phyloP scores from a whole-genome alignment of 1,140 invertebrate genomes.

The Bombus soroeensis region DNA sequence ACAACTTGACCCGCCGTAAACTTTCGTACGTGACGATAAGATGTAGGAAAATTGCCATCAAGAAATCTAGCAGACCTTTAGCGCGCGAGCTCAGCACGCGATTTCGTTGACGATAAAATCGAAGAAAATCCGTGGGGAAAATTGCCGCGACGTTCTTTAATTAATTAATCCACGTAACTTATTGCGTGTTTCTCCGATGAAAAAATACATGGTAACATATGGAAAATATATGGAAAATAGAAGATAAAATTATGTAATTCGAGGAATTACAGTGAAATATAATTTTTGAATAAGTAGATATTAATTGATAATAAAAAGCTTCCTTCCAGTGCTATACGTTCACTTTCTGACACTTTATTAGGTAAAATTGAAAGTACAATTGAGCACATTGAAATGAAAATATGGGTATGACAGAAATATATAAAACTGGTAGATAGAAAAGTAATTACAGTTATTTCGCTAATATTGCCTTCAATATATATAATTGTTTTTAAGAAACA shows the following conservation, averaged over 20 bases:
- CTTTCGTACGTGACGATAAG: slow-evolving; percentile 12
- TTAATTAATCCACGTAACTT: neutral
- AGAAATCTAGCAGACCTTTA: neutral
- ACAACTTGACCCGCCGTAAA: slow-evolving; percentile 20
- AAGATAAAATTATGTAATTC: no score
- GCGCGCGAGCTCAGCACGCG: neutral
- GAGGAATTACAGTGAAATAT: no score
- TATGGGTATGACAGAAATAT: neutral
- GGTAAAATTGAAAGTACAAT: neutral
- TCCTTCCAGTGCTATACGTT: no score
- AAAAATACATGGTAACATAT: no score
- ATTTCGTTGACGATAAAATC: slow-evolving; percentile 15
- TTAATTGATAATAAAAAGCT: no score
- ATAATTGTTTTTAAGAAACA: neutral
- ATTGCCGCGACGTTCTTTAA: neutral
- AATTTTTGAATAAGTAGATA: no score
- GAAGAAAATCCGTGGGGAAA: neutral
- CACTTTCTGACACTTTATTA: neutral
- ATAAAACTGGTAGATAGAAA: no score
- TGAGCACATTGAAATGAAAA: neutral
- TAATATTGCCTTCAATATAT: neutral
- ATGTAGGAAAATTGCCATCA: slow-evolving; percentile 13
- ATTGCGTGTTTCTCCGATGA: neutral
- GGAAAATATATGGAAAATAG: no score
- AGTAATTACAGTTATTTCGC: neutral